These are phyloP conservation scores for Nasonia giraulti DNA, from an alignment of 1,140 invertebrate species.

Conservation along the genomic window DNA sequence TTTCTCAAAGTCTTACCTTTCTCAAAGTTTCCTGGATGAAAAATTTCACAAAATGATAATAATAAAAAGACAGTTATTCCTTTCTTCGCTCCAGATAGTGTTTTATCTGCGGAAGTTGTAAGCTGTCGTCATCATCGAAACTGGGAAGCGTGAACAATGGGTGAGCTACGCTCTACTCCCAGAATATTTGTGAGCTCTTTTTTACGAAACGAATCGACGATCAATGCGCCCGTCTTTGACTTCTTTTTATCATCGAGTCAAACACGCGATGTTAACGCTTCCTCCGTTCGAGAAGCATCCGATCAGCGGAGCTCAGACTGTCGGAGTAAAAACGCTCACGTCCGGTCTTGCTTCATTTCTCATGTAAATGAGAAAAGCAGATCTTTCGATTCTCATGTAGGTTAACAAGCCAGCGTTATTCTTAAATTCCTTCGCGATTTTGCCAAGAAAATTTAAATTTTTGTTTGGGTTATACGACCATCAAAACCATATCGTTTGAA, in stretches of 20 bases:
- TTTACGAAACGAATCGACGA: constrained; percentile 2
- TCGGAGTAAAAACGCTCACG: neutral
- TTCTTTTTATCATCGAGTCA: neutral
- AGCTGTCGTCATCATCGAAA: neutral
- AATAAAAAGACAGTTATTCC: no score
- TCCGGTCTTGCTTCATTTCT: neutral
- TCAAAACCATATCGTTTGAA: no score
- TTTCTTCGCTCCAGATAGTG: neutral
- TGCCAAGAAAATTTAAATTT: no score
- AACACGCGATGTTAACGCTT: constrained; percentile 14
- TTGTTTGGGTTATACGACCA: no score
- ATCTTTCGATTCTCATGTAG: constrained; percentile 12
- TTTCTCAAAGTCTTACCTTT: neutral
- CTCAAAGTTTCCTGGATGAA: neutral
- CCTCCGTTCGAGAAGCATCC: neutral
- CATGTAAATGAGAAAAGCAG: neutral
- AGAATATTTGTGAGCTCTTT: constrained; percentile 10
- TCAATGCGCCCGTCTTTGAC: neutral
- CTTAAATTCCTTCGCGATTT: no score
- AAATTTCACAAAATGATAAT: neutral
- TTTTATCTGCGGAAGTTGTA: neutral
- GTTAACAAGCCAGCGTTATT: neutral
- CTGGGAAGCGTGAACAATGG: neutral
- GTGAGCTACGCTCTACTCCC: neutral
- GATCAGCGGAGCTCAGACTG: neutral